Evolutionary conservation across 2,797 vertebrate genomes (phyloP).

Genomic region (Molossus molossus): DNA sequence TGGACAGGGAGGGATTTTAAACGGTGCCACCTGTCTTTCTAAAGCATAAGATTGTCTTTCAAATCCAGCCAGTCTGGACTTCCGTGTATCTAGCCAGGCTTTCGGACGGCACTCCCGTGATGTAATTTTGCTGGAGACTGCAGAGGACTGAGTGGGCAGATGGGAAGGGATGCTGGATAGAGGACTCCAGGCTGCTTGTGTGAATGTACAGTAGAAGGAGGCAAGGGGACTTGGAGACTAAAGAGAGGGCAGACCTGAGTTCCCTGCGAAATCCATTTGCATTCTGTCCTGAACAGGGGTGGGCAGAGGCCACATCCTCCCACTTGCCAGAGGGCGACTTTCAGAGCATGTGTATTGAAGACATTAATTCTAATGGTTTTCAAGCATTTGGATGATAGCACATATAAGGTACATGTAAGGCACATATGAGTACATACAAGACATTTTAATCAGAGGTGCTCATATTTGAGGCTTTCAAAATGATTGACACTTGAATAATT

Average conservation of each 20-base stretch:
- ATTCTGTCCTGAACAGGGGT: not conserved
- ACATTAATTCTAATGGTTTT: slow-evolving; percentile 26
- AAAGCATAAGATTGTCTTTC: not conserved
- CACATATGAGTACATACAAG: not conserved
- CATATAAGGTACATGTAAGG: not conserved
- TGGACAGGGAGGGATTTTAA: slow-evolving; percentile 59
- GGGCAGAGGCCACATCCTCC: not conserved
- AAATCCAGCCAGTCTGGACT: not conserved
- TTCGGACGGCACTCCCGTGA: not conserved
- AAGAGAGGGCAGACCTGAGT: not conserved
- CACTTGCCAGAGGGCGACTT: not conserved
- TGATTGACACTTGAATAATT: not conserved
- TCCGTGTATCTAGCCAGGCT: not conserved
- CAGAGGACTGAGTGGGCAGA: slow-evolving; percentile 29
- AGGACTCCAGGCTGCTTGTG: not conserved
- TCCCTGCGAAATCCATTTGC: not conserved
- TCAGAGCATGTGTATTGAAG: not conserved
- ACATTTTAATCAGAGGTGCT: slow-evolving; percentile 8
- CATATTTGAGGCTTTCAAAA: slow-evolving; percentile 43
- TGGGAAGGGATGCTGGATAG: not conserved
- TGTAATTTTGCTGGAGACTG: slow-evolving; percentile 41
- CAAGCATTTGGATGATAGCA: not conserved
- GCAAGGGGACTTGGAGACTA: not conserved
- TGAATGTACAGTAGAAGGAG: not conserved
- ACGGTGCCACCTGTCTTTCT: slow-evolving; percentile 68